Base-by-base conservation (phyloP, 2,888 invertebrate genomes). In the Acrocyrtus sp. region DNA sequence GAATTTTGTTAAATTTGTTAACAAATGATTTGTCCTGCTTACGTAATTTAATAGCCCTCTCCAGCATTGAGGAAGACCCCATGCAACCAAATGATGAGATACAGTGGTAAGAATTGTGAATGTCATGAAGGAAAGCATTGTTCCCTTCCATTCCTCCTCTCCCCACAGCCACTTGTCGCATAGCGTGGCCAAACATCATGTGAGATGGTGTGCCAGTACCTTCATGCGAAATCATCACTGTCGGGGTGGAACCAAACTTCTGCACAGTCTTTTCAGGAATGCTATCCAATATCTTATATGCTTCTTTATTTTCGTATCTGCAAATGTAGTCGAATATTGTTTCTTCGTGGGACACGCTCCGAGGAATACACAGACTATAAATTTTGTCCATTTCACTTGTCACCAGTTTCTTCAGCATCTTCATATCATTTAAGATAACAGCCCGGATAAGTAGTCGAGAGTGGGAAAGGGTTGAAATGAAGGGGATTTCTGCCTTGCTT, bases 81-180 rank as follows among this genome's bases (percentile, higher is more conserved):
- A n/a, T n/a, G n/a, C n/a, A n/a, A n/a, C n/a, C n/a, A n/a, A n/a
- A n/a, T n/a, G n/a, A n/a, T n/a, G n/a, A n/a, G n/a, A n/a, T n/a
- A n/a, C n/a, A n/a, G 19, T 69, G 29, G 17, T 63, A 77, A 84
- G 85, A 82, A 84, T 85, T 29, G 4, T 26, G 1, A 1, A 1
- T 29, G 43, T 77, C 76, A 39, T 75, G 72, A 21, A 85, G 81
- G 57, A 87, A 84, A 1, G 87, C 87, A 77, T 86, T 85, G 81
- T 87, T 87, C 53, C 87, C 87, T 82, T 87, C 86, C 77, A 83
- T 83, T 29, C 84, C 84, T 12, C 87, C 87, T 53, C 87, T 81
- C 39, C 84, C 84, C 66, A 85, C 82, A 43, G 84, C 83, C 21
- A 87, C 82, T 17, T 81, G 76, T 17, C 85, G 80, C 6, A 87